Evolutionary conservation across 2,888 invertebrate species (phyloP), one percentile per base, ranked within the genome.

Genomic region (Drosophila mimica): DNA sequence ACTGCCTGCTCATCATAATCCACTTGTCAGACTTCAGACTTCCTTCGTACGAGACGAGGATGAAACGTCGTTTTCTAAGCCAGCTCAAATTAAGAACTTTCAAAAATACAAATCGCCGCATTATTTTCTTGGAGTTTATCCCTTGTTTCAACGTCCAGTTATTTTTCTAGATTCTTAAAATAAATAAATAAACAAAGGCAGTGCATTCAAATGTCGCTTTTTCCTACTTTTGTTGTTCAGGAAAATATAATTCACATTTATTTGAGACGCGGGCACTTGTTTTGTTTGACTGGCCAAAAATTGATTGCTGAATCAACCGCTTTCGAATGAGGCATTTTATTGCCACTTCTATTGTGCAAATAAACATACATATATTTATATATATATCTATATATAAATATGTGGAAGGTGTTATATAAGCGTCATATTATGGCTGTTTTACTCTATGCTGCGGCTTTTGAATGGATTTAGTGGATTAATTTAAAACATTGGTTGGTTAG

Each of bases 381-480:
- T 59, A 25, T 57, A 20, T 25, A 28, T 20, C 53, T 20, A 25
- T 56, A 25, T 30, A 20, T 25, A 17, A 54, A 52, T 58, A 36
- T 59, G 56, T 49, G 13, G 48, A 51, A 51, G 58, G 58, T 20
- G 38, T 40, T 57, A 48, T 52, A 31, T 46, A 70, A 20, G 2
- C 15, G 20, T 2, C 8, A 38, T 49, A 68, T 62, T 65, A 59
- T 40, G 67, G 62, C 66, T 63, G 62, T 70, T 71, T 57, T 65
- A 70, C 51, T 52, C 64, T 68, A 65, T 70, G 71, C 57, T 61
- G 51, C 33, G 54, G 59, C 56, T 67, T 74, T 79, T 74, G 82
- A 88, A 76, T 84, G 76, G 90, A 86, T 82, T 89, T 88, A 82
- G 88, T 85, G 85, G 90, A 85, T 85, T 89, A 85, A 85, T 88